Conservation (phyloP, 2,888 invertebrate species). For the Acrobasis suavella region DNA sequence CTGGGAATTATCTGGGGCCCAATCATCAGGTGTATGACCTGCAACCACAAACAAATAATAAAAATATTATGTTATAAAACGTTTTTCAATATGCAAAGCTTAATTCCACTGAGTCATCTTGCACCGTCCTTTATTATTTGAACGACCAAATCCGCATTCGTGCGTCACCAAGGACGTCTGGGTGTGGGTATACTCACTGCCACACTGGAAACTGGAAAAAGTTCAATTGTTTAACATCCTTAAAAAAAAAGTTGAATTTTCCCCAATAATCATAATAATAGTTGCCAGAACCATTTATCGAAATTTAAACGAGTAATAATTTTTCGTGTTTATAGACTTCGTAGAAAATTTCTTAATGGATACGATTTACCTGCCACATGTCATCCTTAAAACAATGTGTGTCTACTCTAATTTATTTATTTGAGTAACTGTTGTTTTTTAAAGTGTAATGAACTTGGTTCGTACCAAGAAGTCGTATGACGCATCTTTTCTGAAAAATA, state of each 20-base stretch:
- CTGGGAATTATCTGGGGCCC: no score
- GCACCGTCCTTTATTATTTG: constrained; percentile 15
- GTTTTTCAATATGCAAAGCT: background rate
- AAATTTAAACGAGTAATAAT: no score
- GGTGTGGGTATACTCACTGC: constrained; percentile 2
- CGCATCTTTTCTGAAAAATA: constrained; percentile 13
- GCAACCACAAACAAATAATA: background rate
- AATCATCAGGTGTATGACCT: background rate
- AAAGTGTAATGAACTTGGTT: constrained; percentile 10
- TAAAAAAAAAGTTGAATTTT: no score
- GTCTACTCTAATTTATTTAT: constrained; percentile 10
- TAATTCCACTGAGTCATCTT: constrained; percentile 16
- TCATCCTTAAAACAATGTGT: background rate
- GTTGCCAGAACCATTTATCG: no score
- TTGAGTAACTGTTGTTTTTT: constrained; percentile 3
- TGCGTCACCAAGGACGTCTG: constrained; percentile 19
- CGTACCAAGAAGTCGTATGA: constrained; percentile 3
- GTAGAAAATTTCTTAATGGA: no score
- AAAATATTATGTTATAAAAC: background rate
- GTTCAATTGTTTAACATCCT: background rate
- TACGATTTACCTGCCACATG: background rate
- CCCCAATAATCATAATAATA: no score
- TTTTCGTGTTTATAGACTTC: no score
- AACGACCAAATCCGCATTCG: constrained; percentile 20
- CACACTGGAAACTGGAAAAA: background rate